Evolutionary conservation across 2,888 invertebrate genomes (phyloP), one percentile per base, ranked within the genome.

Genomic region (Folsomia candida): DNA sequence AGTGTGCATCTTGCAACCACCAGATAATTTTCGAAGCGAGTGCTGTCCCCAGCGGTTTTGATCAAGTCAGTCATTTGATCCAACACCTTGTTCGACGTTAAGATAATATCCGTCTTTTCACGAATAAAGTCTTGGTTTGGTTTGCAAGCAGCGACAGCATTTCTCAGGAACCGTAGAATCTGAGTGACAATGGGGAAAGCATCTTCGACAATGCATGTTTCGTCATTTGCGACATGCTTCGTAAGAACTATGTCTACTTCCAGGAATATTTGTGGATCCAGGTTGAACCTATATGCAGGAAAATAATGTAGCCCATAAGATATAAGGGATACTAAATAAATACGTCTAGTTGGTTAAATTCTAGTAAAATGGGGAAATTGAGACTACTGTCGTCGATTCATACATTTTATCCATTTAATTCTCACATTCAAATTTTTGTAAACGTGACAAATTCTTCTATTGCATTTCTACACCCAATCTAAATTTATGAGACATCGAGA

Each of bases 111-210:
- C 11, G 57, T 57, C 57, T 20, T 37, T 6, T 11, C 24, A 24
- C 69, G 25, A 51, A 69, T 25, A n/a, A 25, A 24, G 63, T 72
- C 67, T 67, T 77, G 77, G 65, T 77, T 75, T 14, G 28, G 59
- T 18, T 28, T 37, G 57, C 59, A 68, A 6, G 27, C 37, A 20
- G 68, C 75, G 1, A 70, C 68, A 2, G 74, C 62, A 58, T 75
- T 75, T 24, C 77, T 59, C 2, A 77, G 65, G 37, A 72, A 63
- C 66, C 77, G 29, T 14, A 59, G 69, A 2, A 62, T 51, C 9
- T 67, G 57, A 2, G 47, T 57, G 6, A 71, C 37, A 22, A 71
- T 22, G 11, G 11, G 6, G n/a, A n/a, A n/a, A n/a, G n/a, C n/a
- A n/a, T n/a, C n/a, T n/a, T n/a, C n/a, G n/a, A n/a, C n/a, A n/a